phyloP scores from a whole-genome alignment of 1,140 invertebrate species.

The Drosophila setifemur region DNA sequence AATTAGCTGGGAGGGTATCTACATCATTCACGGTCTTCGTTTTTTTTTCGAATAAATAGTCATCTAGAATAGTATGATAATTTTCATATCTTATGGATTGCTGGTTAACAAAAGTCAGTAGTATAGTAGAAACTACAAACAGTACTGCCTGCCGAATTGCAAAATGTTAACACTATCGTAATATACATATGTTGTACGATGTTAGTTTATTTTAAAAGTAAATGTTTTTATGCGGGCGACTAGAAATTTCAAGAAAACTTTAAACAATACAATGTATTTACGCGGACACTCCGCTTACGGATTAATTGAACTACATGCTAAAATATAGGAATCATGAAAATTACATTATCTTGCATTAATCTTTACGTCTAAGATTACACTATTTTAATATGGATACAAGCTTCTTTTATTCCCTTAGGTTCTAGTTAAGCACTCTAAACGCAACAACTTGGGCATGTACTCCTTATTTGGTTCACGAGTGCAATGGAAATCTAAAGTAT shows the following conservation, averaged over 20 bases:
- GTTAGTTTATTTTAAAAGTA: slow-evolving; percentile 61
- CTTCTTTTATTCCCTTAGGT: slow-evolving; percentile 57
- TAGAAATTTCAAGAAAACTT: slow-evolving; percentile 77
- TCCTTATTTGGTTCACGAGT: slow-evolving; percentile 13
- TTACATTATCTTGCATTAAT: slow-evolving; percentile 64
- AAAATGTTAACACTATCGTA: slow-evolving; percentile 31
- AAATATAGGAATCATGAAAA: slow-evolving; percentile 78
- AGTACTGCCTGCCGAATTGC: slow-evolving; percentile 35
- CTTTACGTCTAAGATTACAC: slow-evolving; percentile 37
- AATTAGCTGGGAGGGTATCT: slow-evolving; percentile 36
- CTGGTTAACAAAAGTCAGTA: slow-evolving; percentile 2
- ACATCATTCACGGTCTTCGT: slow-evolving; percentile 7
- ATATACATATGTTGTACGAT: slow-evolving; percentile 22
- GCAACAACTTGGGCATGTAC: slow-evolving; percentile 21
- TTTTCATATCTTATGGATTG: slow-evolving; percentile 19
- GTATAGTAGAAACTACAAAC: slow-evolving; percentile 22
- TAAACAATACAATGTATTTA: slow-evolving; percentile 37
- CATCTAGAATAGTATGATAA: slow-evolving; percentile 10
- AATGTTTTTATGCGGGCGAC: slow-evolving; percentile 77
- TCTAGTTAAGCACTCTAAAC: slow-evolving; percentile 65
- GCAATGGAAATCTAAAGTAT: slow-evolving; percentile 55
- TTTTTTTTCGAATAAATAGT: slow-evolving; percentile 14
- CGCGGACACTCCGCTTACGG: slow-evolving; percentile 36
- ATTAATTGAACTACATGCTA: slow-evolving; percentile 63
- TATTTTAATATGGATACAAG: slow-evolving; percentile 66